Base-by-base conservation (phyloP, 2,113 vertebrate species). In the Channa maculata region DNA sequence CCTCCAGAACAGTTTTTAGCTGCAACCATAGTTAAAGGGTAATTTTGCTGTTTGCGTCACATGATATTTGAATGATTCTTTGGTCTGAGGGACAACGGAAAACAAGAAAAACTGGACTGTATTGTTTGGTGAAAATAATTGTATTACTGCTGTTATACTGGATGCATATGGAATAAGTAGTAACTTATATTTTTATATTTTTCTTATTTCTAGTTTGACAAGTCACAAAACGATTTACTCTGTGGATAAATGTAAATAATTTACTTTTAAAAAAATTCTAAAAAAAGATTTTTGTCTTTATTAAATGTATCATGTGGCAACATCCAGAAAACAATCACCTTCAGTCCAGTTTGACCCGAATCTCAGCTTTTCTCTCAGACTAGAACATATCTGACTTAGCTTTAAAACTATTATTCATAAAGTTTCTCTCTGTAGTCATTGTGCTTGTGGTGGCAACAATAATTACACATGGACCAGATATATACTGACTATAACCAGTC, bases 11-110 rank as follows among this genome's bases (percentile, higher is more conserved):
- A 33, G 55, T 80, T 70, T 70, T 79, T 12, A 51, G 64, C 74
- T 75, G 78, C 71, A 77, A 13, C 70, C 51, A 7, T 44, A 72
- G 46, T 89, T 90, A 89, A 91, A 90, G 89, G 89, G 86, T 70
- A 46, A 77, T 79, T 79, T 75, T 38, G 38, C 48, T 5, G 41
- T 68, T 83, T 67, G 53, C 48, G 44, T 75, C 39, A 5, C 53
- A 66, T 69, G 75, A 72, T 33, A 34, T 66, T 63, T 58, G 45
- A 51, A 75, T 43, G 71, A 50, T 36, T 82, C 63, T 83, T 79
- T 75, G 66, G 75, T 80, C 59, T 53, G 53, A 76, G 50, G 65
- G 51, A n/a, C 14, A 38, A 55, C 51, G 8, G 46, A 71, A 79
- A 80, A 83, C 44, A 81, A 74, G 66, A 55, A 33, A 50, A 83